A percentile compares a stretch with the other conserved stretches of the same genome.
phyloP scores from a whole-genome alignment of 2,113 vertebrate genomes.

The Lichenostomus cassidix region DNA sequence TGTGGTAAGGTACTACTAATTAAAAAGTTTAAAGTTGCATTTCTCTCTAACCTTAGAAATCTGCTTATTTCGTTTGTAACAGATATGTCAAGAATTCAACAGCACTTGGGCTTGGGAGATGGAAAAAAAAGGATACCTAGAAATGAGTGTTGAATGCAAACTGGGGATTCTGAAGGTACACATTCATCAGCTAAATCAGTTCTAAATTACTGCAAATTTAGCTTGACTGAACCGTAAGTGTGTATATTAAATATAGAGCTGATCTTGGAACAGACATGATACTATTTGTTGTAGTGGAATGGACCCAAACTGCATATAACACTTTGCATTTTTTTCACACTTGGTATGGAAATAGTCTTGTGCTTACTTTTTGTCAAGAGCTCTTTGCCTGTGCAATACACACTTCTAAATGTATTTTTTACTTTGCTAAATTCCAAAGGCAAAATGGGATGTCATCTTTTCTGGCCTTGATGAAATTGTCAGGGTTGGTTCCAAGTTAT shows the following conservation, averaged over 20 bases:
- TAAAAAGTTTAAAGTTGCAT: background rate
- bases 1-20: background rate
- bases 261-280: background rate
- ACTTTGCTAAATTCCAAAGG: background rate
- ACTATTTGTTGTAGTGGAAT: background rate
- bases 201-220: background rate
- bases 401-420: background rate
- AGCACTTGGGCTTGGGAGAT: conserved; percentile 98
- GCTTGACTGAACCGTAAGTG: background rate
- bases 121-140: conserved; percentile 95
- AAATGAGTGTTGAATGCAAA: conserved; percentile 95
- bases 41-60: background rate
- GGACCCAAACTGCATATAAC: background rate
- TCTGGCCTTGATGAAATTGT: background rate
- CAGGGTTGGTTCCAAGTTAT: background rate
- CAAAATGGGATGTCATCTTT: background rate
- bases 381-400: background rate
- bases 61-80: conserved; percentile 29
- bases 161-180: conserved; percentile 93
- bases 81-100: conserved; percentile 97
- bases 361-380: background rate
- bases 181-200: background rate
- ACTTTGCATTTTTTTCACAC: background rate
- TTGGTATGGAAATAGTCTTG: background rate
- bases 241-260: background rate